phyloP scores from a whole-genome alignment of 53 echinoderm and acorn worm genomes.

The Arbacia lixula region DNA sequence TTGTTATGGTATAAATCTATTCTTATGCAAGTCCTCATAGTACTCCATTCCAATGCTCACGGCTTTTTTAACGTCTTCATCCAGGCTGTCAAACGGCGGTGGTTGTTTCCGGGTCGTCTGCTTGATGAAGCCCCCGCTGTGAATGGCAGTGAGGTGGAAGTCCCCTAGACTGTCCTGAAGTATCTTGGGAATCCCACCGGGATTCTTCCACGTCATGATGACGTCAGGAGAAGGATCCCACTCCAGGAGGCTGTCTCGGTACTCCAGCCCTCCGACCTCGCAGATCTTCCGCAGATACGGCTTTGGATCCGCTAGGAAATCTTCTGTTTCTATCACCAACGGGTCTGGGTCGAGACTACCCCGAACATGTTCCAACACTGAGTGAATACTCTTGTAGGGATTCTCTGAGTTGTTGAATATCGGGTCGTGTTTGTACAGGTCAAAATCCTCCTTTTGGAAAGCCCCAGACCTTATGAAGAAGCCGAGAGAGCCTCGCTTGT shows the following conservation, averaged over 20 bases:
- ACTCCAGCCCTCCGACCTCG: constrained; percentile 36
- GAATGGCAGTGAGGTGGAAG: constrained; percentile 7
- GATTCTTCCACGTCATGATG: constrained; percentile 21
- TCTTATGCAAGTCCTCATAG: too few species aligned
- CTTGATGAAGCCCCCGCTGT: constrained; percentile 11
- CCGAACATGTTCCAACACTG: constrained; percentile 9
- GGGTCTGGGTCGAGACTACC: constrained; percentile 19
- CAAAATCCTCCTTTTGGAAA: constrained; percentile 7
- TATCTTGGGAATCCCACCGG: constrained; percentile 7
- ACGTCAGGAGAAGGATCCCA: constrained; percentile 33
- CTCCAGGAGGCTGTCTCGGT: constrained; percentile 12
- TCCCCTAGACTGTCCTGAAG: background rate
- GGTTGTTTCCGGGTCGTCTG: too few species aligned
- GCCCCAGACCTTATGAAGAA: too few species aligned
- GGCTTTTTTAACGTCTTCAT: too few species aligned
- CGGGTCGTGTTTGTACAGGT: background rate
- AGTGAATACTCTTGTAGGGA: background rate
- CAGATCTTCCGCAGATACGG: constrained; percentile 37
- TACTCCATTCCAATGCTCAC: too few species aligned
- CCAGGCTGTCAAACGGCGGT: too few species aligned
- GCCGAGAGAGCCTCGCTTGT: too few species aligned
- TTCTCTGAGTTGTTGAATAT: background rate
- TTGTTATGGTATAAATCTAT: too few species aligned
- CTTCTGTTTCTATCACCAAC: constrained; percentile 21
- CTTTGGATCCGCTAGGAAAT: constrained; percentile 39